Evolutionary conservation across 1,140 invertebrate genomes (phyloP).

Genomic region (Leptinotarsa defecta): DNA sequence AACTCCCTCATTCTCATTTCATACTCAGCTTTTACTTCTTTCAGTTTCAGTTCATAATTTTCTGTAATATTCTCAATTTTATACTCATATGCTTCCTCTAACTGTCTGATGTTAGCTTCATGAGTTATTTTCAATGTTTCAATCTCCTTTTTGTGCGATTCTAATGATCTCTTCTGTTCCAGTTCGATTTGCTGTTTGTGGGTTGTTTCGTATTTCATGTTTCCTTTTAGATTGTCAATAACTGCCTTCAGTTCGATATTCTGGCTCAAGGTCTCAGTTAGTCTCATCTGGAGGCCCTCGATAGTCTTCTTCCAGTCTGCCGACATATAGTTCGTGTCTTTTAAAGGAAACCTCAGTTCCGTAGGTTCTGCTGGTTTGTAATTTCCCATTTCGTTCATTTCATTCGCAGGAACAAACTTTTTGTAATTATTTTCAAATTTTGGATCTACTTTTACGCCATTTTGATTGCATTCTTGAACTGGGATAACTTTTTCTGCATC

Average conservation of each 20-base stretch:
- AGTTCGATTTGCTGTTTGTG: slow-evolving; percentile 12
- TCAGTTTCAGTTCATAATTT: slow-evolving; percentile 26
- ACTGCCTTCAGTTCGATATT: slow-evolving; percentile 38
- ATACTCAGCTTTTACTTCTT: slow-evolving; percentile 23
- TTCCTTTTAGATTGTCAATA: slow-evolving; percentile 19
- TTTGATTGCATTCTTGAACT: not conserved
- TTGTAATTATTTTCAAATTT: not conserved
- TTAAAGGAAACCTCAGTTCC: slow-evolving; percentile 17
- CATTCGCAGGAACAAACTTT: not conserved
- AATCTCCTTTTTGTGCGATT: slow-evolving; percentile 30
- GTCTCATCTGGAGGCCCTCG: slow-evolving; percentile 36
- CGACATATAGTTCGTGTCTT: slow-evolving; percentile 33
- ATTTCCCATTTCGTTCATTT: slow-evolving; percentile 1
- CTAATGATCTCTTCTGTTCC: slow-evolving; percentile 21
- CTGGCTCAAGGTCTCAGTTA: slow-evolving; percentile 41
- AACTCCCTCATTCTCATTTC: slow-evolving; percentile 23
- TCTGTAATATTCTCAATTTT: slow-evolving; percentile 17
- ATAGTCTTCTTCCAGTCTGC: slow-evolving; percentile 44
- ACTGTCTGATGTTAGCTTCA: not conserved
- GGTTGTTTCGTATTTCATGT: not conserved
- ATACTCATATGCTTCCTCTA: slow-evolving; percentile 21
- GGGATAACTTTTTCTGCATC: slow-evolving; percentile 17
- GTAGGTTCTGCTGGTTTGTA: not conserved
- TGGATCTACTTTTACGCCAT: not conserved
- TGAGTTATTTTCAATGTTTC: slow-evolving; percentile 13